phyloP scores from a whole-genome alignment of 2,888 invertebrate genomes.

The Parochlus steinenii region DNA sequence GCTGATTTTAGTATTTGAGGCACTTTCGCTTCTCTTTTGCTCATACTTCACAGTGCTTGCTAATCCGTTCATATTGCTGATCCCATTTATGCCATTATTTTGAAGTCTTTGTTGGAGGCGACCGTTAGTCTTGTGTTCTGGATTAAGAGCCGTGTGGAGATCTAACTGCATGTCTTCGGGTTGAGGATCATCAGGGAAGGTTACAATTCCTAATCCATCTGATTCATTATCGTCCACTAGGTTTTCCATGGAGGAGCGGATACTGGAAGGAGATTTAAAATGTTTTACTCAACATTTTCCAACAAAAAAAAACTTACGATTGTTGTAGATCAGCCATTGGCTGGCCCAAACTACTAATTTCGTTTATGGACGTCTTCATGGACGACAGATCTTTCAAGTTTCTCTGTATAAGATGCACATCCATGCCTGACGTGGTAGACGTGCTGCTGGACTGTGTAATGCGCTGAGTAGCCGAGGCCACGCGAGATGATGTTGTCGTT shows the following conservation, averaged over 20 bases:
- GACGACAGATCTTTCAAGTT: constrained; percentile 50
- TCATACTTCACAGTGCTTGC: constrained; percentile 65
- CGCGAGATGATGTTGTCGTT: constrained; percentile 25
- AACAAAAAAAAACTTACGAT: constrained; percentile 12
- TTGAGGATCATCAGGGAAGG: constrained; percentile 65
- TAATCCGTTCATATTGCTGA: too few relatives aligned
- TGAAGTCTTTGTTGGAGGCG: constrained; percentile 17
- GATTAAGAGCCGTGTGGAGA: constrained; percentile 25
- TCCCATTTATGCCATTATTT: not conserved
- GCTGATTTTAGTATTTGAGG: constrained; percentile 60
- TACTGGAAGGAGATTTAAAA: constrained; percentile 35
- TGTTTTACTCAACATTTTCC: not conserved
- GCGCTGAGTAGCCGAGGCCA: constrained; percentile 29
- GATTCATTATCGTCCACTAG: constrained; percentile 47
- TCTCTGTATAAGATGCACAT: constrained; percentile 69
- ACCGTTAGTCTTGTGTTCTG: constrained; percentile 22
- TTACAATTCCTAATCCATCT: constrained; percentile 62
- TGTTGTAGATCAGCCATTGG: constrained; percentile 17
- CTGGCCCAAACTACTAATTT: constrained; percentile 56
- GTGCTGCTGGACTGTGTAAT: constrained; percentile 22
- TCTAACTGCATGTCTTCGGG: constrained; percentile 28
- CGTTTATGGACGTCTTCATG: constrained; percentile 63
- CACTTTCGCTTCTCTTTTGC: constrained; percentile 65
- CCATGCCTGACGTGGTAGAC: constrained; percentile 33
- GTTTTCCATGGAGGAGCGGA: constrained; percentile 62